These are phyloP conservation scores for Epinephelus awoara DNA, from an alignment of 2,797 vertebrate species.

Conservation along the genomic window DNA sequence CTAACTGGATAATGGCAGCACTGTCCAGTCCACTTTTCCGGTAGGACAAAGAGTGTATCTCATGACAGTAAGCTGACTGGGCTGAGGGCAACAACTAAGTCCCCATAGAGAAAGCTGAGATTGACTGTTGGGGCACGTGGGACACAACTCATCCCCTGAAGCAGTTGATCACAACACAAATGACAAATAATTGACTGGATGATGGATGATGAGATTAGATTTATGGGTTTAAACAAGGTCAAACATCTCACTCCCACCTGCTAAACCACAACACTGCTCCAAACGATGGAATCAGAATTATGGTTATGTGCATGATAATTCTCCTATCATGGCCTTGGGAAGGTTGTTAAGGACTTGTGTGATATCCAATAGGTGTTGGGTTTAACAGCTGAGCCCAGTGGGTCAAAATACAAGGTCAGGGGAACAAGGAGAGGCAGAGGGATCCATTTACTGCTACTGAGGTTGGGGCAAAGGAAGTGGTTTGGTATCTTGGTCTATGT, in stretches of 20 bases:
- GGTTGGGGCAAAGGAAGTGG: slow-evolving; percentile 38
- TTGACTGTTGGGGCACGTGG: slow-evolving; percentile 73
- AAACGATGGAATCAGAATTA: slow-evolving; percentile 79
- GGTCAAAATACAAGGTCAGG: slow-evolving; percentile 84
- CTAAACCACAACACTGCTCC: slow-evolving; percentile 80
- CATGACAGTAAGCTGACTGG: slow-evolving; percentile 59
- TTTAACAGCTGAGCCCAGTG: slow-evolving; percentile 80
- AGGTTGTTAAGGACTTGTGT: slow-evolving; percentile 83
- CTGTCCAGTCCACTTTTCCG: slow-evolving; percentile 45
- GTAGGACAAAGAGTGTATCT: slow-evolving; percentile 62
- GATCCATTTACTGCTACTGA: slow-evolving; percentile 62
- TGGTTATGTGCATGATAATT: slow-evolving; percentile 84
- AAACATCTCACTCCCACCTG: slow-evolving; percentile 84
- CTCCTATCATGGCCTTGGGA: slow-evolving; percentile 78
- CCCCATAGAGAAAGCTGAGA: slow-evolving; percentile 77
- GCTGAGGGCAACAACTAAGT: slow-evolving; percentile 69
- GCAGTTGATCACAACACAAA: slow-evolving; percentile 85
- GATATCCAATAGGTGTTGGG: slow-evolving; percentile 80
- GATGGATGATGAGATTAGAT: slow-evolving; percentile 86
- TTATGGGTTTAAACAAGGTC: slow-evolving; percentile 86
- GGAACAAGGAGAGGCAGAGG: slow-evolving; percentile 57
- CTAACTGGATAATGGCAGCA: slow-evolving; percentile 37
- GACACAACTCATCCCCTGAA: slow-evolving; percentile 78
- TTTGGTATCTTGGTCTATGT: slow-evolving; percentile 24
- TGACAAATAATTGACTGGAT: slow-evolving; percentile 87